Base-by-base conservation (phyloP, 2,797 vertebrate species). In the Cottoperca gobio region DNA sequence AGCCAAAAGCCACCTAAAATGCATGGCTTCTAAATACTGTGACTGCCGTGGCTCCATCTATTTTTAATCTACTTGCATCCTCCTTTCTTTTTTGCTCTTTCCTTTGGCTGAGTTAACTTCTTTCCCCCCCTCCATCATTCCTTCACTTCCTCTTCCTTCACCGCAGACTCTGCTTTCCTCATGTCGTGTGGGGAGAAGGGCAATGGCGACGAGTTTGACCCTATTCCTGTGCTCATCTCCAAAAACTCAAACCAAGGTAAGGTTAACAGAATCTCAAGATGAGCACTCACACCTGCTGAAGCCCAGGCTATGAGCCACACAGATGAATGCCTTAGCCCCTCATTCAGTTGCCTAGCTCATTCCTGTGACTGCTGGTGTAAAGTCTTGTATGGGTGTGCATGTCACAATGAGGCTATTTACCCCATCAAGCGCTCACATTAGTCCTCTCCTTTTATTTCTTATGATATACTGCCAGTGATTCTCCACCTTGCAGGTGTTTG, bases 231-330 rank as follows among this genome's bases (percentile, higher is more conserved):
- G 91, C 95, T 99, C 94, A 96, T 97, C 96, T 97, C 98, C 95
- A 99, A 98, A 98, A 97, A 95, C 91, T 94, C 97, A 93, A 96
- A 95, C 91, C 97, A 97, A 99, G 98, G 98, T 99, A 99, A 99
- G 97, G 93, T 66, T 79, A 66, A 83, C 65, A 52, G 48, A 82
- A 75, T 23, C 53, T 68, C 0, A 73, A 84, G 87, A 82, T 86
- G 86, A 90, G 86, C 86, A 68, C 82, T 67, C 60, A 69, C 76
- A 67, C 76, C 73, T 67, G 62, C 85, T 72, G 76, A 77, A 81
- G 69, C 76, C 77, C 81, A 53, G 73, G 75, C 61, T 37, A 45
- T 31, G 45, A 76, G 77, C 62, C 83, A 16, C 62, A 70, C 23
- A 78, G 50, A 84, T 71, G 55, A 87, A 82, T 80, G 60, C 72